Evolutionary conservation across 2,797 vertebrate species (phyloP), one percentile per base, ranked within the genome.

Genomic region (Nasua narica): DNA sequence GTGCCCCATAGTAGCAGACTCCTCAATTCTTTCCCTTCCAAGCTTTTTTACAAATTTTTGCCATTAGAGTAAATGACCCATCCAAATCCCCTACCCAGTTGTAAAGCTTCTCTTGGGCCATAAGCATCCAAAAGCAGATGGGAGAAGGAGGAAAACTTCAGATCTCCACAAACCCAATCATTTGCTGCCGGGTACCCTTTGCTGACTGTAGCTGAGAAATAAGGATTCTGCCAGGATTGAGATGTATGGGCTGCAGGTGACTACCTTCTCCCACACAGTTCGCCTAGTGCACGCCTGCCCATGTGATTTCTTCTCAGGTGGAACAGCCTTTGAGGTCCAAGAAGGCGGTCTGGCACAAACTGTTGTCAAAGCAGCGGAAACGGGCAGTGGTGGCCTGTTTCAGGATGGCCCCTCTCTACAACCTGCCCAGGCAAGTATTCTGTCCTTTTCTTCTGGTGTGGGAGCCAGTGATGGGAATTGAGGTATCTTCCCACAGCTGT

Each of bases 371-470:
- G 95, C 99, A 99, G 98, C 99, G 99, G 77, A 99, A 99, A 98
- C 98, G 99, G 97, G 99, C 99, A 0, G 99, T 99, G n/a, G 99
- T 99, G 72, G 99, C 99, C 14, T 99, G 99, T 98, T 99, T 99
- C 98, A 99, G 99, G 87, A 99, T 99, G 99, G 99, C 99, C 78
- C 99, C 99, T 0, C 98, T 99, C 81, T 99, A 99, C 98, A 99
- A 99, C 97, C 98, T 99, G 72, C 99, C 99, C 88, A 99, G 99
- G 99, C 99, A 99, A 98, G 92, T 84, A 72, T 7, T 89, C 40
- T 52, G 2, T 65, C 81, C 27, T 40, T 43, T 23, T 35, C 46
- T 50, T 79, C 77, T 84, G 67, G 37, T 56, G 25, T n/a, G 12
- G 76, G 81, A 95, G 37, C 87, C 76, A 54, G 35, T 13, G n/a